These are phyloP conservation scores for Sanderia malayensis DNA, from an alignment of 30 jellyfish, hydroid and myxozoan species.

Conservation along the genomic window DNA sequence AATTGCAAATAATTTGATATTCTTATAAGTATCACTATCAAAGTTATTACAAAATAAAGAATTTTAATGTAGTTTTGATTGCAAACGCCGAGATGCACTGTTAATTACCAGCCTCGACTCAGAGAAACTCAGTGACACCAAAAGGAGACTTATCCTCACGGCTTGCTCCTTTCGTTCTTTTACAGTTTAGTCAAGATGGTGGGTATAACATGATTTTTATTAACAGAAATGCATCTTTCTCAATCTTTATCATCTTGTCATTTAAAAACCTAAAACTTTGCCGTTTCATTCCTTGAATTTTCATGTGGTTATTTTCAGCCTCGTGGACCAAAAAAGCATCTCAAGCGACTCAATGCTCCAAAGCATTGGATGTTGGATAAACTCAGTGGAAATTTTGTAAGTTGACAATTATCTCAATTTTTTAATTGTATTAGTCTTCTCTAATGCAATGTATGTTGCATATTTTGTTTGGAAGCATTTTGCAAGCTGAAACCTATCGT, in stretches of 20 bases:
- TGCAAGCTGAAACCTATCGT: too few species aligned
- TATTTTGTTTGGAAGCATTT: too few species aligned
- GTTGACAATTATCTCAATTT: constrained; percentile 30
- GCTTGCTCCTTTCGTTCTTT: not conserved
- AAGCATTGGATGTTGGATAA: constrained; percentile 99
- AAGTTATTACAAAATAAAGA: too few species aligned
- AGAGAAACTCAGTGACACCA: too few species aligned
- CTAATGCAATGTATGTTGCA: too few species aligned
- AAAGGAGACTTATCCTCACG: not conserved
- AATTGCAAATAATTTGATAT: too few species aligned
- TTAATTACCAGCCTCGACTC: too few species aligned
- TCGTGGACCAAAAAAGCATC: constrained; percentile 99
- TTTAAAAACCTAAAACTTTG: not conserved
- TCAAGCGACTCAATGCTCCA: constrained; percentile 99
- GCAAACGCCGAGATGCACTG: too few species aligned
- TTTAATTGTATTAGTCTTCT: too few species aligned
- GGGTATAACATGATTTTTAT: not conserved
- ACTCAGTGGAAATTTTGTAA: constrained; percentile 93
- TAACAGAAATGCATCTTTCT: not conserved
- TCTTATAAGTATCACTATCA: too few species aligned
- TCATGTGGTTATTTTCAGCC: constrained; percentile 50
- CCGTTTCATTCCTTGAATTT: not conserved
- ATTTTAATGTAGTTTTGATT: too few species aligned
- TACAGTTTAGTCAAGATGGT: constrained; percentile 30
- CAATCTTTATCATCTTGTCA: constrained; percentile 11